Percentiles rank a stretch among this genome's conserved stretches.
Conservation (phyloP, 2,888 invertebrate species). For the Cryptus armator region DNA sequence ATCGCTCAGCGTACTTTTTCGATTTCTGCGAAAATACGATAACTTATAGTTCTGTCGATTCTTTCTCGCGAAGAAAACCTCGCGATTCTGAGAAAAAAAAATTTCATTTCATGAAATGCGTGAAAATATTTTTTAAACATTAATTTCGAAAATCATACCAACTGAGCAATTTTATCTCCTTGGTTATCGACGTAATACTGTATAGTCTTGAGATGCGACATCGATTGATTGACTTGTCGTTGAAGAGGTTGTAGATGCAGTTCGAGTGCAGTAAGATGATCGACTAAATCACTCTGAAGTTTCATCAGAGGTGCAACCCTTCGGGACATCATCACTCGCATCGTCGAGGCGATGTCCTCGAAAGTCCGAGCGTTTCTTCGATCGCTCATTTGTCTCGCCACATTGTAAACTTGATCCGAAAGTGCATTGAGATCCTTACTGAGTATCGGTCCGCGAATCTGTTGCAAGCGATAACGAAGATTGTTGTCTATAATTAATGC, state of each 20-base stretch:
- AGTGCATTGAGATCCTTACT: constrained; percentile 89
- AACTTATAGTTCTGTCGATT: neutral
- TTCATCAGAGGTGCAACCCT: constrained; percentile 90
- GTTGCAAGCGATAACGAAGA: constrained; percentile 77
- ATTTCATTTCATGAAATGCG: neutral
- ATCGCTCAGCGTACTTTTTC: constrained; percentile 87
- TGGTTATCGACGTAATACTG: constrained; percentile 92
- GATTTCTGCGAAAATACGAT: constrained; percentile 85
- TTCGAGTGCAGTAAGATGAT: constrained; percentile 91
- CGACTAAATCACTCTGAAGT: constrained; percentile 90
- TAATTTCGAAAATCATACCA: constrained; percentile 85
- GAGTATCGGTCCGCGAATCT: constrained; percentile 88
- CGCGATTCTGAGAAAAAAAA: neutral
- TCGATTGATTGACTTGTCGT: constrained; percentile 90
- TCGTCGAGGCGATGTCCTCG: constrained; percentile 89
- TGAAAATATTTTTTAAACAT: neutral
- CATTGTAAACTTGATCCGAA: constrained; percentile 89
- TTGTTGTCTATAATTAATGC: constrained; percentile 69
- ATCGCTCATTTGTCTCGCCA: constrained; percentile 90
- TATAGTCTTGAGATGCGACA: constrained; percentile 91
- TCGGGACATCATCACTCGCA: constrained; percentile 88
- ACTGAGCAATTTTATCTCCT: constrained; percentile 89
- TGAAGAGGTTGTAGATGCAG: constrained; percentile 90
- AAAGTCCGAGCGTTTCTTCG: constrained; percentile 90
- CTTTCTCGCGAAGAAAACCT: neutral